Conservation (phyloP, 2,113 vertebrate genomes). For the Rafetus swinhoei region DNA sequence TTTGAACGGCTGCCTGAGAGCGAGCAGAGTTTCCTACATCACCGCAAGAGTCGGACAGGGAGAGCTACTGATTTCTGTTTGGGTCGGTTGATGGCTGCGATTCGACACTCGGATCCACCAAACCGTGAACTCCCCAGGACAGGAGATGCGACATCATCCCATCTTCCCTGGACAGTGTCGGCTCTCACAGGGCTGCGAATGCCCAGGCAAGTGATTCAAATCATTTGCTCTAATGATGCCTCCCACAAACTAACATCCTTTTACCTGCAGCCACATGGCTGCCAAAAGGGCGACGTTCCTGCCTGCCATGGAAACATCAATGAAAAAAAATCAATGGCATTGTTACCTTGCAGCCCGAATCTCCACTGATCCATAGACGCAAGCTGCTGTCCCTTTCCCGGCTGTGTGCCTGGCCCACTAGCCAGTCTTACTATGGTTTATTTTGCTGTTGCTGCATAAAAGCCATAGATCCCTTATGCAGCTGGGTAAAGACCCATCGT, state of each 20-base stretch:
- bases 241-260: conserved; percentile 8
- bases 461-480: too few relatives aligned
- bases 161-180: not conserved
- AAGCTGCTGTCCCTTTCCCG: not conserved
- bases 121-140: not conserved
- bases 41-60: not conserved
- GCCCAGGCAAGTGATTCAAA: not conserved
- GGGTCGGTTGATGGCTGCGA: not conserved
- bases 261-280: not conserved
- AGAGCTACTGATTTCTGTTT: not conserved
- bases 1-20: not conserved
- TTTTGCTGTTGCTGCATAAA: too few relatives aligned
- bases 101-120: not conserved
- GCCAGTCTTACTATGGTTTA: too few relatives aligned
- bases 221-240: not conserved
- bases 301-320: conserved; percentile 37
- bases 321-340: conserved; percentile 5
- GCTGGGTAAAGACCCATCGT: too few relatives aligned
- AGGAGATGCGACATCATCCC: not conserved
- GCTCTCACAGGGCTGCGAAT: not conserved
- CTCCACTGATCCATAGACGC: not conserved
- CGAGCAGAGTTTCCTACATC: not conserved
- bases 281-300: not conserved
- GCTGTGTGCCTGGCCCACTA: too few relatives aligned
- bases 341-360: not conserved